phyloP scores from a whole-genome alignment of 2,113 vertebrate species.

The Callopanchax toddi region DNA sequence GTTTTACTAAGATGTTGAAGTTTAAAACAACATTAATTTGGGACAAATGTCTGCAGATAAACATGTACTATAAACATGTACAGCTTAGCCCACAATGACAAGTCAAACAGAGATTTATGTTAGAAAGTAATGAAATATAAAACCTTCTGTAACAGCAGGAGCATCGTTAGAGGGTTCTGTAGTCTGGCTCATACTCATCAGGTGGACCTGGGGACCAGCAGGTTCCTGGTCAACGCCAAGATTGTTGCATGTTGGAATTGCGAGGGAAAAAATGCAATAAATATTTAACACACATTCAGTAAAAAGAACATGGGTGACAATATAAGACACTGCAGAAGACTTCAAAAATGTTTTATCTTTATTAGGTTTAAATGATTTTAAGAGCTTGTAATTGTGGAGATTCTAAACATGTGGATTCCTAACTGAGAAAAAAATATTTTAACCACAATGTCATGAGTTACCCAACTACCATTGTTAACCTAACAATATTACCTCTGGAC shows the following conservation, averaged over 20 bases:
- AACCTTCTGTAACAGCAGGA: conserved; percentile 80
- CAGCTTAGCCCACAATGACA: conserved; percentile 46
- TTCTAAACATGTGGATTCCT: too few species aligned
- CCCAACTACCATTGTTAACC: too few species aligned
- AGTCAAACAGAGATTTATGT: conserved; percentile 39
- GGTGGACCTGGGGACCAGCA: conserved; percentile 71
- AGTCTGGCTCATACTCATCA: conserved; percentile 81
- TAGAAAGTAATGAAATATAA: conserved; percentile 51
- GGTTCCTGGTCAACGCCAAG: conserved; percentile 67
- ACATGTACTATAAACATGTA: conserved; percentile 12
- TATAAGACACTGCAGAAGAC: conserved; percentile 10
- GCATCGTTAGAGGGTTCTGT: conserved; percentile 77
- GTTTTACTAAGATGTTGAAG: too few species aligned
- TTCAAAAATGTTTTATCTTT: too few species aligned
- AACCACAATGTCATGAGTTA: too few species aligned
- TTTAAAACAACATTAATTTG: too few species aligned
- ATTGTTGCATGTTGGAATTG: conserved; percentile 46
- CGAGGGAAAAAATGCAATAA: conserved; percentile 63
- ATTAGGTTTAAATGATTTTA: too few species aligned
- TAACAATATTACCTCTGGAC: too few species aligned
- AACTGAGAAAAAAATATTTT: too few species aligned
- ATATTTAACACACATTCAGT: too few species aligned
- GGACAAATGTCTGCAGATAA: neutral
- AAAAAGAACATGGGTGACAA: too few species aligned
- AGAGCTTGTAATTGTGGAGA: too few species aligned